These are phyloP conservation scores for Papilio demoleus DNA, from an alignment of 2,888 invertebrate species.

Conservation along the genomic window DNA sequence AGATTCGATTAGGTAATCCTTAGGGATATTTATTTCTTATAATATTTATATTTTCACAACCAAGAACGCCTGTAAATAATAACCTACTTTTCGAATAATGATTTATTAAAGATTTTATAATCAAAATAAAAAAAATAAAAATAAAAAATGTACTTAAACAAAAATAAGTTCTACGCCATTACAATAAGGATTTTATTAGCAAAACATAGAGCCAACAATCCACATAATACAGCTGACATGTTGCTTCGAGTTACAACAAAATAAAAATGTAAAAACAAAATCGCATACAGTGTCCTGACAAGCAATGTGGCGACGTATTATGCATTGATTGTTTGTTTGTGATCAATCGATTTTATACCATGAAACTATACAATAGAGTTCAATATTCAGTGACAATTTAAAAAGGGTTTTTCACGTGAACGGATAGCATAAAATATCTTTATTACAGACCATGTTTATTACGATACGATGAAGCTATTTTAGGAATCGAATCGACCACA, in stretches of 20 bases:
- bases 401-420: constrained; percentile 47
- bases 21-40: neutral
- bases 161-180: neutral
- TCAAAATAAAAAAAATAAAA: neutral
- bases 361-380: constrained; percentile 43
- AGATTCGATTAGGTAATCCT: neutral
- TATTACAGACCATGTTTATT: constrained; percentile 64
- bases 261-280: constrained; percentile 57
- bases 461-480: constrained; percentile 65
- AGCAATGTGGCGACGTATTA: constrained; percentile 63
- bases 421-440: constrained; percentile 62
- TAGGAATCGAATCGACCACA: constrained; percentile 59
- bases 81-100: neutral
- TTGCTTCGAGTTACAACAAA: constrained; percentile 57
- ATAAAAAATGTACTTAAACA: neutral
- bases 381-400: constrained; percentile 39
- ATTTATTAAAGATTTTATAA: neutral
- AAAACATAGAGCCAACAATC: constrained; percentile 40
- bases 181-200: neutral
- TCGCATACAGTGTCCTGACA: constrained; percentile 55
- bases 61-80: neutral
- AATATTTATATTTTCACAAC: neutral
- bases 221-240: constrained; percentile 70
- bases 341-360: constrained; percentile 46
- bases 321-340: constrained; percentile 46